A percentile compares a stretch with the other conserved stretches of the same genome.
Conservation (phyloP, 2,888 invertebrate genomes). For the Hypomecis atomaria region DNA sequence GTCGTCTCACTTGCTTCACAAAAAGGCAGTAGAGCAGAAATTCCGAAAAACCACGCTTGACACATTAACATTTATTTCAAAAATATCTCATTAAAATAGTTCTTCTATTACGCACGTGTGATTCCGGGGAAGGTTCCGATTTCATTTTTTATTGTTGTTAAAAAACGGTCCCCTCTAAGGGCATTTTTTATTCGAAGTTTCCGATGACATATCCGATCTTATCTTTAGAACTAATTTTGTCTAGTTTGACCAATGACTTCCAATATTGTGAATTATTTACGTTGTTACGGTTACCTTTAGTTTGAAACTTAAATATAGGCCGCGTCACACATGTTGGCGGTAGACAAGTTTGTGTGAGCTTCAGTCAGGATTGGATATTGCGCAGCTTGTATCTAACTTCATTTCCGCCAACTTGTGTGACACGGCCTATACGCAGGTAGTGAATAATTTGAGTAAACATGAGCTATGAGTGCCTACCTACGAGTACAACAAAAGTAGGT, state of each 20-base stretch:
- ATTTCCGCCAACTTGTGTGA: no score
- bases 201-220: constrained; percentile 13
- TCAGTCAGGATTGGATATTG: no score
- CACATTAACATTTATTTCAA: constrained; percentile 65
- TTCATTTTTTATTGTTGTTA: constrained; percentile 58
- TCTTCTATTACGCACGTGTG: constrained; percentile 65
- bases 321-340: no score
- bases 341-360: no score
- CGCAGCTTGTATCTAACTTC: no score
- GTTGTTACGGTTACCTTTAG: neutral
- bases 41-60: constrained; percentile 62
- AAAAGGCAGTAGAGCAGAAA: constrained; percentile 46
- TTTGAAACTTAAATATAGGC: no score
- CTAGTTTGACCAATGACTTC: constrained; percentile 3
- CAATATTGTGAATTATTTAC: neutral
- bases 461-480: no score
- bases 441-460: no score
- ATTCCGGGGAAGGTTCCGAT: constrained; percentile 56
- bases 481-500: no score
- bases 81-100: constrained; percentile 78
- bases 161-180: constrained; percentile 46
- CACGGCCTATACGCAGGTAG: no score
- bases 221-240: constrained; percentile 9
- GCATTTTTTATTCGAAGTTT: constrained; percentile 15
- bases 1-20: constrained; percentile 46